These are phyloP conservation scores for Drosophila dives DNA, from an alignment of 2,888 invertebrate species.

Conservation along the genomic window DNA sequence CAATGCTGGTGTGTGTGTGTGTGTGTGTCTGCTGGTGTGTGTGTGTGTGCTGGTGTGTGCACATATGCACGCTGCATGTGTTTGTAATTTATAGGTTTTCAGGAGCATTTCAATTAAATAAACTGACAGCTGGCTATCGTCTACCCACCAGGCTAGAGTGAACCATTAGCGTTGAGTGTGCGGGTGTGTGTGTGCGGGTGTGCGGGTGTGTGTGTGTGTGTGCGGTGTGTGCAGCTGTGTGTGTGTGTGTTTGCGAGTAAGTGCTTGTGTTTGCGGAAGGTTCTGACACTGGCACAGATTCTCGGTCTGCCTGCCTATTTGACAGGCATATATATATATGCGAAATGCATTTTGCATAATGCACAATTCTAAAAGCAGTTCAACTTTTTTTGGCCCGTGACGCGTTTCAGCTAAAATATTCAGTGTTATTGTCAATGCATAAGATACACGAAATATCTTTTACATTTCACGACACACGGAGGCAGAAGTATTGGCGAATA, in stretches of 20 bases:
- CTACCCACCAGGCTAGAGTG: conserved; percentile 33
- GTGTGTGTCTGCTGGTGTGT: conserved; percentile 5
- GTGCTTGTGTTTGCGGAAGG: conserved; percentile 9
- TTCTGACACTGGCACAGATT: conserved; percentile 42
- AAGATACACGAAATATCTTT: conserved; percentile 6
- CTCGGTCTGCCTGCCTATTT: conserved; percentile 35
- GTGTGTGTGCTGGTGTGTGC: conserved; percentile 13
- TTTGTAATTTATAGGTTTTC: conserved; percentile 73
- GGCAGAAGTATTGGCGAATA: not conserved
- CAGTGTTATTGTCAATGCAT: not conserved
- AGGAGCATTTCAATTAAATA: conserved; percentile 76
- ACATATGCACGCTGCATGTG: conserved; percentile 53
- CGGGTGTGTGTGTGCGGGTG: too few relatives aligned
- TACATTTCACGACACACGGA: not conserved
- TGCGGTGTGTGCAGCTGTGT: not conserved
- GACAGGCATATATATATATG: conserved; percentile 31
- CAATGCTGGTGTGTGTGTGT: conserved; percentile 38
- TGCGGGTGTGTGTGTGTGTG: conserved; percentile 2
- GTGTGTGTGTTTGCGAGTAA: conserved; percentile 1
- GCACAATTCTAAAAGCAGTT: conserved; percentile 28
- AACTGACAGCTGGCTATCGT: conserved; percentile 69
- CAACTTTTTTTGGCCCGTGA: conserved; percentile 7
- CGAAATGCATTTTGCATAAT: conserved; percentile 48
- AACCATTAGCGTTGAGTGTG: conserved; percentile 34
- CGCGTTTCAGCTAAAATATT: not conserved